These are phyloP conservation scores for Cephus pygmeus DNA, from an alignment of 2,888 invertebrate species.

Conservation along the genomic window DNA sequence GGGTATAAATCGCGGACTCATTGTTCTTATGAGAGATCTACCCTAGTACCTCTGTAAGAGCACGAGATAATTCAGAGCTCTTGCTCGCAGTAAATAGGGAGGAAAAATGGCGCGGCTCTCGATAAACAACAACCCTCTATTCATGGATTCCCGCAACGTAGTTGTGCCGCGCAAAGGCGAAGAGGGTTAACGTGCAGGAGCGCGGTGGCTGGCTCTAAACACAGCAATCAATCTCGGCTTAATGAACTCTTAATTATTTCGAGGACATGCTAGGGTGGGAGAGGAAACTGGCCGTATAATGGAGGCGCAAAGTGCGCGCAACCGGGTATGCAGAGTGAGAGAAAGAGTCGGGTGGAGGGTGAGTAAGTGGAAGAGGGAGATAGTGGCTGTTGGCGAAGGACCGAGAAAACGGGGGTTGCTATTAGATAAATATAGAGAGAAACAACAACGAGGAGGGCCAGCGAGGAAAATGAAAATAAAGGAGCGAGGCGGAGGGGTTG, in stretches of 20 bases:
- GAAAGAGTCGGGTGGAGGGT: conserved; percentile 25
- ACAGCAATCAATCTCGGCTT: conserved; percentile 63
- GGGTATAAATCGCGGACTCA: conserved; percentile 13
- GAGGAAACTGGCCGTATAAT: conserved; percentile 64
- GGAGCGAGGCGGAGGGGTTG: neutral
- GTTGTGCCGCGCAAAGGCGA: conserved; percentile 11
- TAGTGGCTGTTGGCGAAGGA: conserved; percentile 33
- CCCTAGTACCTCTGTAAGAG: conserved; percentile 14
- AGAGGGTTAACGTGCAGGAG: conserved; percentile 22
- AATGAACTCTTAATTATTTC: conserved; percentile 66
- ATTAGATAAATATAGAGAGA: conserved; percentile 62
- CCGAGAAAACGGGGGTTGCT: conserved; percentile 37
- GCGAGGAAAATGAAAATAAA: conserved; percentile 19
- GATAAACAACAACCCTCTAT: conserved; percentile 55
- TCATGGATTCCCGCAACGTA: conserved; percentile 47
- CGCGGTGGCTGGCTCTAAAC: conserved; percentile 48
- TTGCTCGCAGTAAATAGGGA: neutral
- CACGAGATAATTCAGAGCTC: neutral
- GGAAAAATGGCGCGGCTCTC: conserved; percentile 36
- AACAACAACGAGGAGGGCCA: conserved; percentile 36
- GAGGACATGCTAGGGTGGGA: conserved; percentile 52
- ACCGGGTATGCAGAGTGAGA: conserved; percentile 45
- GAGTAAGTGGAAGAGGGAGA: conserved; percentile 16
- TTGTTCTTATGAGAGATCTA: conserved; percentile 14
- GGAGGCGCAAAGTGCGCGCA: conserved; percentile 62